These are phyloP conservation scores for Lordiphosa fenestrarum DNA, from an alignment of 2,888 invertebrate species.

Conservation along the genomic window DNA sequence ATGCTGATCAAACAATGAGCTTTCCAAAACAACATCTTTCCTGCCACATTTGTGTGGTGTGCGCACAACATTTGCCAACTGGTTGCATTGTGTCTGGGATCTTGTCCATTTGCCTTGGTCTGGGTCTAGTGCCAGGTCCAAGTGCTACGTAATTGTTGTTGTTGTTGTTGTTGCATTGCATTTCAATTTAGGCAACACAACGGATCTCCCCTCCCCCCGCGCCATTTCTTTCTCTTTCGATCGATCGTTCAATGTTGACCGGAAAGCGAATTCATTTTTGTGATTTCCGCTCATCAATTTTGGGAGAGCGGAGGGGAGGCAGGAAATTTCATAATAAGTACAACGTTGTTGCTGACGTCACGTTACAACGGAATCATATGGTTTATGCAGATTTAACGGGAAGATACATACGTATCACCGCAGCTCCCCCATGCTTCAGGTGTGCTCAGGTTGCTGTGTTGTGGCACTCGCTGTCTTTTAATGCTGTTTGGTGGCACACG, in stretches of 20 bases:
- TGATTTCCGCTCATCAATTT: constrained; percentile 68
- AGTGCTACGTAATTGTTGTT: constrained; percentile 47
- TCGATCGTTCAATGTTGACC: constrained; percentile 28
- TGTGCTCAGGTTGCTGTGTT: neutral
- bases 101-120: constrained; percentile 24
- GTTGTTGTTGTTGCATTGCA: constrained; percentile 58
- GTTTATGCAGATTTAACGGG: constrained; percentile 35
- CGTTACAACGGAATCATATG: constrained; percentile 20
- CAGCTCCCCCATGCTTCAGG: no score
- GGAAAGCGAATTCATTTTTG: constrained; percentile 72
- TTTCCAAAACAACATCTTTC: neutral
- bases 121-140: constrained; percentile 35
- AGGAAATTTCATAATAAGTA: constrained; percentile 68
- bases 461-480: constrained; percentile 9
- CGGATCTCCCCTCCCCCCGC: constrained; percentile 60
- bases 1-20: no score
- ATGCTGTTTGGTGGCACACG: constrained; percentile 54
- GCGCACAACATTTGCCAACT: constrained; percentile 27
- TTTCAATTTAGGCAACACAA: constrained; percentile 63
- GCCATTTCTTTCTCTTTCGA: constrained; percentile 29
- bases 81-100: neutral
- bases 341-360: constrained; percentile 44
- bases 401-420: constrained; percentile 2
- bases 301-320: constrained; percentile 15
- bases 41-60: constrained; percentile 51